A percentile compares a stretch with the other conserved stretches of the same genome.
Conservation (phyloP, 2,113 vertebrate genomes). For the Ranitomeya imitator region DNA sequence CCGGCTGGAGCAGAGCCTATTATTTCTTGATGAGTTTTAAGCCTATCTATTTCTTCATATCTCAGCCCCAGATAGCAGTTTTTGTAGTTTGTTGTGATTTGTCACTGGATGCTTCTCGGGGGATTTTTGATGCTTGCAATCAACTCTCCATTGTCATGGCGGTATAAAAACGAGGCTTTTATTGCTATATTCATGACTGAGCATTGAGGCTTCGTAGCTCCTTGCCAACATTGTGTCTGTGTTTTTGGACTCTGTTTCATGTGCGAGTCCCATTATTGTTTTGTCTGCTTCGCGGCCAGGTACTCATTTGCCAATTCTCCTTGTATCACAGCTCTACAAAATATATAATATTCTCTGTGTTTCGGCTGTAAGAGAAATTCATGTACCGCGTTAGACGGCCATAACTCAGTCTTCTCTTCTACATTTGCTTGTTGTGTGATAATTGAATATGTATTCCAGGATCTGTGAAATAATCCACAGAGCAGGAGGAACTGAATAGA, state of each 20-base stretch:
- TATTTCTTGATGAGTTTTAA: background rate
- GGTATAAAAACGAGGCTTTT: background rate
- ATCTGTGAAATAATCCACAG: background rate
- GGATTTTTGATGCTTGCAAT: conserved; percentile 18
- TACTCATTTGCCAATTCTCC: conserved; percentile 18
- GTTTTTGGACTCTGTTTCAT: conserved; percentile 22
- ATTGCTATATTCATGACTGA: conserved; percentile 12
- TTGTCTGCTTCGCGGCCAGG: background rate
- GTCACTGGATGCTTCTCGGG: conserved; percentile 8
- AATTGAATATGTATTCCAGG: background rate
- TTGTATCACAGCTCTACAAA: conserved; percentile 14
- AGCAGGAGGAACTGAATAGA: background rate
- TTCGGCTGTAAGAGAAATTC: conserved; percentile 3
- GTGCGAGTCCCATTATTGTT: background rate
- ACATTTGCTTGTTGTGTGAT: background rate
- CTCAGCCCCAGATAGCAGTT: conserved; percentile 2
- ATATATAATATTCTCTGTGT: conserved; percentile 15
- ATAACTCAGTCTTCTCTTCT: background rate
- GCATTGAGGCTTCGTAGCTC: background rate
- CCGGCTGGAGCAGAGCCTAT: background rate
- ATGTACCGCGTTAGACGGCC: conserved; percentile 6
- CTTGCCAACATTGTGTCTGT: conserved; percentile 19
- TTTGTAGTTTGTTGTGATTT: conserved; percentile 23
- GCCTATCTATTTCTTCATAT: background rate
- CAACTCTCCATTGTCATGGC: background rate